Evolutionary conservation across 2,797 vertebrate genomes (phyloP).

Genomic region (Coendou prehensilis): DNA sequence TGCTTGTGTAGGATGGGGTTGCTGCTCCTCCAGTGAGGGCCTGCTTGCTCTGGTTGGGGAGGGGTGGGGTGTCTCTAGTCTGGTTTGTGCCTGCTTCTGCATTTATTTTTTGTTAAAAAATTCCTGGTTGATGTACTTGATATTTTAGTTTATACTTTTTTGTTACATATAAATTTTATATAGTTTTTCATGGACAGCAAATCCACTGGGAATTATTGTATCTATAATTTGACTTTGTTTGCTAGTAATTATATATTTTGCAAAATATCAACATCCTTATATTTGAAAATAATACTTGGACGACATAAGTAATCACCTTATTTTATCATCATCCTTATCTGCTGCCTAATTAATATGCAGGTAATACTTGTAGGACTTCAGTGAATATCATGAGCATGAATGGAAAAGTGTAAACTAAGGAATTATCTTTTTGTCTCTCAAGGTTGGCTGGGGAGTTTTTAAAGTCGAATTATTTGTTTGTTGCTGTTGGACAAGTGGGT

Average conservation of each 20-base stretch:
- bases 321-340: not conserved
- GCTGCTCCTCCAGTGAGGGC: not conserved
- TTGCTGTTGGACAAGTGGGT: conserved; percentile 95
- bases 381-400: not conserved
- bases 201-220: not conserved
- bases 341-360: not conserved
- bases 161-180: not conserved
- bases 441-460: conserved; percentile 95
- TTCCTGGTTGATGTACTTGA: not conserved
- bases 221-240: conserved; percentile 7
- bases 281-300: conserved; percentile 40
- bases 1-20: not conserved
- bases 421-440: conserved; percentile 75
- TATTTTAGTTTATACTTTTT: conserved; percentile 3
- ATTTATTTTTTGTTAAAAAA: conserved; percentile 43
- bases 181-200: not conserved
- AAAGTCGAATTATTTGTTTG: conserved; percentile 94
- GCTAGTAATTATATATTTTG: not conserved
- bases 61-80: not conserved
- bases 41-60: not conserved
- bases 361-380: not conserved
- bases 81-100: not conserved
- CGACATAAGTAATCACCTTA: not conserved
- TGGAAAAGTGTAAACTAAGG: conserved; percentile 25
- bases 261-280: not conserved